Base-by-base conservation (phyloP, 2,888 invertebrate species). In the Nineta flava region DNA sequence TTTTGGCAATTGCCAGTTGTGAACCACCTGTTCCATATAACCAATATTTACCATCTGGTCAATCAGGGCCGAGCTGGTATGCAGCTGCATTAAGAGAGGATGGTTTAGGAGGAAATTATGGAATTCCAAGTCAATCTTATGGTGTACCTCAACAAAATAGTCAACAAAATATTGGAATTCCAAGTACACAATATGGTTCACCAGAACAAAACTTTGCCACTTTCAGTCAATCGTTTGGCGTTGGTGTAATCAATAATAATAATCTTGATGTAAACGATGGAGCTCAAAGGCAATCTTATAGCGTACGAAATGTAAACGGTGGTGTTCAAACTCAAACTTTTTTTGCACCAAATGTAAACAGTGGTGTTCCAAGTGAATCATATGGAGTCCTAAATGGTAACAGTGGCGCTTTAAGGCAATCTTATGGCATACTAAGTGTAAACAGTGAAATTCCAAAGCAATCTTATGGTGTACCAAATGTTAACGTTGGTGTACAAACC, bases 1-100 rank as follows among this genome's bases (percentile, higher is more conserved):
- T 38, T n/a, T 13, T 38, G n/a, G 38, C 38, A n/a, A 10, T 38
- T 15, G 38, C 16, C 34, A 19, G 10, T 32, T 34, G 35, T 17
- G 47, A 47, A 47, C 47, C 47, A n/a, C 47, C 47, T 15, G 47
- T 35, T 13, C 47, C 47, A 13, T 35, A 38, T 19, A 32, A 34
- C 15, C 15, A 12, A 26, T 47, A 47, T 34, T 34, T 47, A 38
- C 38, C 19, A 26, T 16, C 32, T 5, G 7, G 26, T 26, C 2
- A 6, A 10, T 13, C 32, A n/a, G 46, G 46, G 13, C 19, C 9
- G n/a, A 45, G 15, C 31, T 26, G 26, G 2, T 13, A 26, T n/a
- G 21, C 45, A 45, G 16, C 45, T 10, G 13, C 45, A n/a, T 26
- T 7, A 6, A 7, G 26, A 26, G 26, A 26, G 26, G 26, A n/a